phyloP scores from a whole-genome alignment of 1,140 invertebrate genomes.

The Papilio helenus region DNA sequence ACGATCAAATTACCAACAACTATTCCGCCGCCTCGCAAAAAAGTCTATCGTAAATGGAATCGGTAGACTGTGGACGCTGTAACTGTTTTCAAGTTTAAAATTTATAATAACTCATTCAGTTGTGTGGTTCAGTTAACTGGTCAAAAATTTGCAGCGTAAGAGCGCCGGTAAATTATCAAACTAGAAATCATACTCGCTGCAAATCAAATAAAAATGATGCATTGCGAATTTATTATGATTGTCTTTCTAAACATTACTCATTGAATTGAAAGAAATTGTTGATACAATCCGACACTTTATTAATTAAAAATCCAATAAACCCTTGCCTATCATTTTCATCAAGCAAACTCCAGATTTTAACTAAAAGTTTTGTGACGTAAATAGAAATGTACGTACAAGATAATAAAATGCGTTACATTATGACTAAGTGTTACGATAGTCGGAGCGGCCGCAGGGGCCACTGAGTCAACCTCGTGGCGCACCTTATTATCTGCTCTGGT shows the following conservation, averaged over 20 bases:
- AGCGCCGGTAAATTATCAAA: neutral
- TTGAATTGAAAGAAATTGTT: no score
- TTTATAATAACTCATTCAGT: slow-evolving; percentile 23
- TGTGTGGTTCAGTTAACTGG: neutral
- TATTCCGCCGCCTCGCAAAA: slow-evolving; percentile 21
- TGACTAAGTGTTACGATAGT: slow-evolving; percentile 20
- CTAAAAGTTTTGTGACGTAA: neutral
- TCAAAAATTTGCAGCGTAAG: neutral
- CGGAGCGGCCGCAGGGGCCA: slow-evolving; percentile 38
- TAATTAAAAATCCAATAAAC: no score
- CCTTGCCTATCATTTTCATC: neutral
- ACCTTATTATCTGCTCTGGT: slow-evolving; percentile 66
- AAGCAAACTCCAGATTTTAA: neutral
- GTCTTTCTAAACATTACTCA: no score
- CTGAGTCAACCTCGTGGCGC: slow-evolving; percentile 47
- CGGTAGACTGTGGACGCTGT: slow-evolving; percentile 42
- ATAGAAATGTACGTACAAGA: neutral
- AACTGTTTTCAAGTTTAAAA: slow-evolving; percentile 28
- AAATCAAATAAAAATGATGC: neutral
- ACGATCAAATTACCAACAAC: slow-evolving; percentile 38
- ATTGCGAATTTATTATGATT: neutral
- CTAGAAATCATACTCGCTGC: neutral
- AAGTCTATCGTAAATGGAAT: slow-evolving; percentile 46
- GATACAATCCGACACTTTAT: no score
- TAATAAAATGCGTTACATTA: slow-evolving; percentile 3